Evolutionary conservation across 2,113 vertebrate species (phyloP), one percentile per base, ranked within the genome.

Genomic region (Equus quagga): DNA sequence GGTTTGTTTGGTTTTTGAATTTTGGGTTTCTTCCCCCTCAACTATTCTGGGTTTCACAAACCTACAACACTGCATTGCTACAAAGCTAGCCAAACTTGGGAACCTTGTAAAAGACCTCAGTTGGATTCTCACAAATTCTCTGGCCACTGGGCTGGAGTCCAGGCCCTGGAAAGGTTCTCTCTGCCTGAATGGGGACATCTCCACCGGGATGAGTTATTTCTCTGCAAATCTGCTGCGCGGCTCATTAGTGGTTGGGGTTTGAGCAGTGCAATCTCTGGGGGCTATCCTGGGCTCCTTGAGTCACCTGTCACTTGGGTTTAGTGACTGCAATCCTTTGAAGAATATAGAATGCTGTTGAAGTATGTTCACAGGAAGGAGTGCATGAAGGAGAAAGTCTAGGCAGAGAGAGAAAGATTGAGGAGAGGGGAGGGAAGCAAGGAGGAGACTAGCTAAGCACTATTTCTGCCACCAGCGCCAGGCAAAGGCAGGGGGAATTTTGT

Each of bases 41-140:
- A 81, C 58, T 65, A 58, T 65, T 85, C 65, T 91, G 56, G 56
- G 31, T 79, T 69, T 91, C 51, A 86, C 36, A 92, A 81, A 92
- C 5, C 23, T 36, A 67, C 46, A 78, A n/a, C 36, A 44, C 2
- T 31, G 67, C 23, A 21, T 64, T 18, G 33, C 12, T 67, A 26
- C 46, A 72, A 86, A 85, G 70, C 8, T 15, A 11, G 49, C 9
- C 36, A 85, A 92, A 33, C 5, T 65, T 70, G 18, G 24, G 33
- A 86, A 65, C 8, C 17, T 89, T 54, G 4, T 41, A 51, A 56
- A 85, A 81, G 18, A 85, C 14, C 17, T 41, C 21, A 49, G 21
- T n/a, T 79, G 69, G 24, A 44, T 14, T 69, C 36, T 79, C 46
- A 51, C 2, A 94, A 58, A 73, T 92, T 44, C 17, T 8, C 8